Conservation (phyloP, 2,888 invertebrate species). For the Papilio demoleus region DNA sequence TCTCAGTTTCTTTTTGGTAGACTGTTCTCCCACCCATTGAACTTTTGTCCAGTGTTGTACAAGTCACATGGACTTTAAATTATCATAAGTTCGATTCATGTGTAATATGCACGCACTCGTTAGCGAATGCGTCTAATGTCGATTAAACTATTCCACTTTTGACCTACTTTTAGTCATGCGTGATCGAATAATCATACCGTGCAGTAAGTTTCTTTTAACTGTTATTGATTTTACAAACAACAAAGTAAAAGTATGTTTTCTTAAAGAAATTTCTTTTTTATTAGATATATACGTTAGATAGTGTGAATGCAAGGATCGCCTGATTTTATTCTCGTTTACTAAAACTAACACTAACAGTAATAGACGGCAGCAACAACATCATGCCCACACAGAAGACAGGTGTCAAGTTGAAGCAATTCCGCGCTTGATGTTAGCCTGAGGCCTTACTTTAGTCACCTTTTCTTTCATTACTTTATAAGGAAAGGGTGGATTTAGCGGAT, state of each 20-base stretch:
- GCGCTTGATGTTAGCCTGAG: no score
- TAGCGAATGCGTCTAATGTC: slow-evolving; percentile 63
- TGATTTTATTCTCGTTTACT: no score
- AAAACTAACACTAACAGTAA: no score
- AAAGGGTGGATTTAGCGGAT: no score
- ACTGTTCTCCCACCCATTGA: no score
- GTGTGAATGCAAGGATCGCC: not conserved
- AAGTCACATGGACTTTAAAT: not conserved
- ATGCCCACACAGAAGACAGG: no score
- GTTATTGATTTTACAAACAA: not conserved
- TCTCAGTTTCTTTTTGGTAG: not conserved
- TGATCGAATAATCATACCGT: slow-evolving; percentile 45
- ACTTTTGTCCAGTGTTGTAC: not conserved
- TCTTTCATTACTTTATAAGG: no score
- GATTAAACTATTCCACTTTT: slow-evolving; percentile 63
- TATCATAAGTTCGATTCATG: slow-evolving; percentile 45
- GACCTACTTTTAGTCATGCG: slow-evolving; percentile 64
- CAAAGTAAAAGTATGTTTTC: no score
- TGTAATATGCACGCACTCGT: slow-evolving; percentile 43
- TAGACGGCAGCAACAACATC: no score
- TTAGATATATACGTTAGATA: not conserved
- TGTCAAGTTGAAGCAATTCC: no score
- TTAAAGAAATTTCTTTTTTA: no score
- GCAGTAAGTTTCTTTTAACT: slow-evolving; percentile 10
- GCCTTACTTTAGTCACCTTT: no score